phyloP scores from a whole-genome alignment of 2,888 invertebrate species.

The Dryobota labecula region DNA sequence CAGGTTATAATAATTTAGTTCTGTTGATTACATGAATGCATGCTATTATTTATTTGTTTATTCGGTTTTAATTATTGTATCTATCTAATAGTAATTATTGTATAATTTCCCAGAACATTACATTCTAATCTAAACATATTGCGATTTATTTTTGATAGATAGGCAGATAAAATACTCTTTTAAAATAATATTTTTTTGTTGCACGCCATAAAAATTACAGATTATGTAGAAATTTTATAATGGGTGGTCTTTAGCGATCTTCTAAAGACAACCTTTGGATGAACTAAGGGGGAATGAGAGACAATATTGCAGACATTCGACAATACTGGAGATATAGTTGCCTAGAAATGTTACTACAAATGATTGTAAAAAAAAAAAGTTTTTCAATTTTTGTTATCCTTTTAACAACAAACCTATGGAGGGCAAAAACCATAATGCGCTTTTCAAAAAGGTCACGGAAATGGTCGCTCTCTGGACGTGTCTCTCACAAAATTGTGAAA shows the following conservation, averaged over 20 bases:
- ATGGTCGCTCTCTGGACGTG: conserved; percentile 18
- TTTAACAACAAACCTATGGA: not conserved
- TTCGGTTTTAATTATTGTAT: not conserved
- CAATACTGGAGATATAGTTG: no score
- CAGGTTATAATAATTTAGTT: not conserved
- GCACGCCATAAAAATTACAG: no score
- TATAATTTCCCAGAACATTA: not conserved
- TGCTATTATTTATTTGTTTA: not conserved
- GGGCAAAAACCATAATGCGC: not conserved
- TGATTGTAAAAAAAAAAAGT: no score
- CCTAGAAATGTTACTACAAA: not conserved
- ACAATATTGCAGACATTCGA: no score
- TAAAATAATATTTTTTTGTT: no score
- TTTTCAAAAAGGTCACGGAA: conserved; percentile 34
- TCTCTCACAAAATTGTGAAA: conserved; percentile 34
- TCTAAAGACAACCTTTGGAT: no score
- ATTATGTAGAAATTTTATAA: no score
- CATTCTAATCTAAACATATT: not conserved
- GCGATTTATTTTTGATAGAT: not conserved
- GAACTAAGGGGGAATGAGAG: no score
- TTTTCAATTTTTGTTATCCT: not conserved
- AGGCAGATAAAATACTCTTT: no score
- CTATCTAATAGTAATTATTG: not conserved
- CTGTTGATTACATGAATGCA: not conserved
- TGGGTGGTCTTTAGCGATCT: no score